phyloP scores from a whole-genome alignment of 2,113 vertebrate species.

The Acanthisitta chloris region DNA sequence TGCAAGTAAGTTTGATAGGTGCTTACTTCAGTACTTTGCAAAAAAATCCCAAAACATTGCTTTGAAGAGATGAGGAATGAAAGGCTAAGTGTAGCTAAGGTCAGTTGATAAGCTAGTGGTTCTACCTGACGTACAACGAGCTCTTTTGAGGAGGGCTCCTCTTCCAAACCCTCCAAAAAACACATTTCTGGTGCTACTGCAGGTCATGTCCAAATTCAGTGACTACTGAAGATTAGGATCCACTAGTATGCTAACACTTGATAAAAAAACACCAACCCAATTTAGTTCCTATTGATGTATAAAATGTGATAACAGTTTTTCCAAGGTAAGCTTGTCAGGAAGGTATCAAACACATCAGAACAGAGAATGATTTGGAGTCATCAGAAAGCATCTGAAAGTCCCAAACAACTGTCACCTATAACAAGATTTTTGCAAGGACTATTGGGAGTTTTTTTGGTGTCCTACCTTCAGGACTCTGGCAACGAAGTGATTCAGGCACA shows the following conservation, averaged over 20 bases:
- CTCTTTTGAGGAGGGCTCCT: not conserved
- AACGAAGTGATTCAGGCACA: slow-evolving; percentile 75
- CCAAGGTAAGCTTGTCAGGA: not conserved
- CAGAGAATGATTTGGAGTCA: not conserved
- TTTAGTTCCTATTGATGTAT: not conserved
- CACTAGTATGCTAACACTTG: not conserved
- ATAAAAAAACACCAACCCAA: not conserved
- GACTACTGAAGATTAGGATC: not conserved
- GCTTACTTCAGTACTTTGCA: not conserved
- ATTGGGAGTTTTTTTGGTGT: not conserved
- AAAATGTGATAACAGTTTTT: accelerated
- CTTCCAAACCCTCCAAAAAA: not conserved
- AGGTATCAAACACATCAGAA: not conserved
- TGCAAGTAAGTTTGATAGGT: not conserved
- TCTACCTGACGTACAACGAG: not conserved
- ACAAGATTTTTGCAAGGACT: not conserved
- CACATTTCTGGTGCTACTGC: not conserved
- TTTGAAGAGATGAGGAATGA: not conserved
- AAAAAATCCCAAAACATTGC: too few species aligned
- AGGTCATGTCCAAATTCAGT: not conserved
- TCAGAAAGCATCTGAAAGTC: not conserved
- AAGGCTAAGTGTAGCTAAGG: not conserved
- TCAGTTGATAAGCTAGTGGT: not conserved
- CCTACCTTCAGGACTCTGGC: slow-evolving; percentile 87
- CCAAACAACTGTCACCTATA: not conserved